Evolutionary conservation across 2,113 vertebrate species (phyloP).

Genomic region (Percina caprodes): DNA sequence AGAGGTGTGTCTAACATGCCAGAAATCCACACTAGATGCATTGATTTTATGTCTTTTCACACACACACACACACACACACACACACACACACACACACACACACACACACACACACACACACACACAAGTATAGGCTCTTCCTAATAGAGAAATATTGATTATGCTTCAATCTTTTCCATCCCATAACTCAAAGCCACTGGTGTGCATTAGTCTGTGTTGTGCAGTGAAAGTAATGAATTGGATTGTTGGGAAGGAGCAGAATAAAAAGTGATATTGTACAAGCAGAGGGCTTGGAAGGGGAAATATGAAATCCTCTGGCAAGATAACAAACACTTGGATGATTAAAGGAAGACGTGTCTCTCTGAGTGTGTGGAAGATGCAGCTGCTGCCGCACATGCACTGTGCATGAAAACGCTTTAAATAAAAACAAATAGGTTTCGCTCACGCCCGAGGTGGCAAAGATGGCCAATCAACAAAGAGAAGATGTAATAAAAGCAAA

Average conservation of each 20-base stretch:
- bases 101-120: too few relatives aligned
- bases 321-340: neutral
- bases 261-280: neutral
- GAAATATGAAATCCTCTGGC: constrained; percentile 2
- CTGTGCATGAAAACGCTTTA: neutral
- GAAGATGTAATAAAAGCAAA: neutral
- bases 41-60: constrained; percentile 42
- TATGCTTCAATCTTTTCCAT: constrained; percentile 22
- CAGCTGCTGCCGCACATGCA: neutral
- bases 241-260: neutral
- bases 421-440: neutral
- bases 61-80: too few relatives aligned
- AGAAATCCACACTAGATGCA: neutral
- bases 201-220: constrained; percentile 9
- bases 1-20: neutral
- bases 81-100: too few relatives aligned
- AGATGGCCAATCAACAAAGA: neutral
- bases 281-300: neutral
- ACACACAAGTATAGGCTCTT: neutral
- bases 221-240: neutral
- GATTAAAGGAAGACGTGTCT: neutral
- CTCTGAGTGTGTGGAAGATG: neutral
- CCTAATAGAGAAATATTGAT: constrained; percentile 57
- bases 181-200: neutral
- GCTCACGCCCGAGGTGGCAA: neutral